These are phyloP conservation scores for Chinchilla lanigera DNA, from an alignment of 2,113 vertebrate genomes.

Conservation along the genomic window DNA sequence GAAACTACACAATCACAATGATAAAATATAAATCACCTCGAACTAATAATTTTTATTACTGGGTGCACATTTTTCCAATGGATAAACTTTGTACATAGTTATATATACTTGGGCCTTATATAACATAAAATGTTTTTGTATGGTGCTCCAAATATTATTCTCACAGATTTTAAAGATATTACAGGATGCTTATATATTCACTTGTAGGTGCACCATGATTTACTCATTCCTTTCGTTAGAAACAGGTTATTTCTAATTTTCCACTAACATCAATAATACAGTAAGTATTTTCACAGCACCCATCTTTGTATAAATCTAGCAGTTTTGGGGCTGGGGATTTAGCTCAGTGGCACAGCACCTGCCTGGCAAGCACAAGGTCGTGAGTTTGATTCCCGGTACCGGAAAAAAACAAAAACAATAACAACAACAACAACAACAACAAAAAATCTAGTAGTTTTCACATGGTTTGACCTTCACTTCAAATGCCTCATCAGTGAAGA, in stretches of 20 bases:
- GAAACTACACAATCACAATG: not conserved
- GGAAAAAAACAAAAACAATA: no score
- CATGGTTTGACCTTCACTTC: not conserved
- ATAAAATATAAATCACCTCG: constrained; percentile 19
- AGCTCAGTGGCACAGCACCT: no score
- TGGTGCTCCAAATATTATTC: constrained; percentile 16
- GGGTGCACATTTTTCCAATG: not conserved
- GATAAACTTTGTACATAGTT: not conserved
- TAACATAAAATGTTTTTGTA: not conserved
- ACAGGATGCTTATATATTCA: not conserved
- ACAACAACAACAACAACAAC: no score
- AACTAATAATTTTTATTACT: constrained; percentile 35
- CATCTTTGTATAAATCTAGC: not conserved
- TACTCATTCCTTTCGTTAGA: not conserved
- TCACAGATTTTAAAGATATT: constrained; percentile 10
- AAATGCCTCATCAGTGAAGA: not conserved
- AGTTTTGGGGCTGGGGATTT: no score
- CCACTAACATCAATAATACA: not conserved
- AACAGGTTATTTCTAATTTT: not conserved
- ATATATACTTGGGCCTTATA: not conserved
- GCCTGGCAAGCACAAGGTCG: no score
- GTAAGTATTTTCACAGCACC: constrained; percentile 22
- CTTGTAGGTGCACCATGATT: not conserved
- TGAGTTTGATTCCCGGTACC: no score
- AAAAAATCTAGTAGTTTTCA: not conserved